Evolutionary conservation across 2,888 invertebrate genomes (phyloP).

Genomic region (Drosophila melanosoma): DNA sequence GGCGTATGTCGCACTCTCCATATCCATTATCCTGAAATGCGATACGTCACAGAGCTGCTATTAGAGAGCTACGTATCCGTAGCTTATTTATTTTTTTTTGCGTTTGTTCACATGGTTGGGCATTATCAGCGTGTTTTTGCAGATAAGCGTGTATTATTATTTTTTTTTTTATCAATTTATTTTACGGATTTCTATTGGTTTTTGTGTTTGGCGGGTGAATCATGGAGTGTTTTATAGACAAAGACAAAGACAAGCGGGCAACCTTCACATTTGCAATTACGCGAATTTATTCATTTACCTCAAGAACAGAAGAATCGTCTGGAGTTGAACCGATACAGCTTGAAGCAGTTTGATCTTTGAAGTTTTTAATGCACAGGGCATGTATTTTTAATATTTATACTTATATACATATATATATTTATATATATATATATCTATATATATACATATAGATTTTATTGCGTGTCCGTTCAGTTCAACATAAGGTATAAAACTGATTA

Average conservation of each 20-base stretch:
- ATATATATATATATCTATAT: not conserved
- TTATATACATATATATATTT: not conserved
- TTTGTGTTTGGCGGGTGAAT: conserved; percentile 41
- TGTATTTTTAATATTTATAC: not conserved
- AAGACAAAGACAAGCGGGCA: not conserved
- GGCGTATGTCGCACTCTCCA: conserved; percentile 59
- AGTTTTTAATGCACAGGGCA: not conserved
- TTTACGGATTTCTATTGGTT: conserved; percentile 45
- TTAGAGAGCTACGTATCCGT: conserved; percentile 35
- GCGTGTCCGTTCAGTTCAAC: conserved; percentile 39
- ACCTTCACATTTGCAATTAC: not conserved
- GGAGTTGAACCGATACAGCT: not conserved
- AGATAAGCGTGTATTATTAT: conserved; percentile 47
- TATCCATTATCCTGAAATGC: conserved; percentile 67
- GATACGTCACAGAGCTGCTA: conserved; percentile 38
- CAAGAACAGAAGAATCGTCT: not conserved
- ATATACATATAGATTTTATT: not conserved
- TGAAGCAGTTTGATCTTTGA: not conserved
- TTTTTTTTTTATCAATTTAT: conserved; percentile 48
- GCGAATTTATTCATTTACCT: conserved; percentile 34
- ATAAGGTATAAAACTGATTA: conserved; percentile 66
- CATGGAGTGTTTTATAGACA: conserved; percentile 30
- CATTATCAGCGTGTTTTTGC: conserved; percentile 57
- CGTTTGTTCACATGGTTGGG: conserved; percentile 26
- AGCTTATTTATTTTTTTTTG: conserved; percentile 11